Evolutionary conservation across 2,113 vertebrate species (phyloP), one percentile per base, ranked within the genome.

Genomic region (Zosterops borbonicus): DNA sequence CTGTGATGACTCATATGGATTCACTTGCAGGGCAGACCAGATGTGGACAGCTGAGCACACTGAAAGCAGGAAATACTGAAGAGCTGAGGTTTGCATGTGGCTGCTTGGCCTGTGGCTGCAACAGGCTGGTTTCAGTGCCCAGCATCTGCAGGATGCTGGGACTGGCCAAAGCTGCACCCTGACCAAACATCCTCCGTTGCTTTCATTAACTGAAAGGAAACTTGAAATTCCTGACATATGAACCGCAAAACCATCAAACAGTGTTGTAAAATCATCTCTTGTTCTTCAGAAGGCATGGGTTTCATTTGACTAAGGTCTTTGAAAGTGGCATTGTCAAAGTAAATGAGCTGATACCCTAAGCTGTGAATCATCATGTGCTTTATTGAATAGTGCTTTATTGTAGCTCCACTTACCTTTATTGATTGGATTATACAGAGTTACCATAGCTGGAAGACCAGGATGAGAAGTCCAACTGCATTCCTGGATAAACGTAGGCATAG

Each of bases 71-170:
- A 78, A 60, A 75, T 17, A 29, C 3, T 75, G 52, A 71, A 70
- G 31, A 39, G 29, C 37, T 88, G 90, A 74, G 35, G 53, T 80
- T 83, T 2, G 22, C 7, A 0, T 5, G 5, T 37, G 0, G 0
- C 46, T 85, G 85, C 55, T 50, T 15, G 16, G 23, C 14, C 69
- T 13, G 5, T 24, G 42, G 4, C 58, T 68, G 41, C 46, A 55
- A 6, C 1, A 4, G 29, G 62, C 21, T 81, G 62, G 3, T 37
- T 80, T 70, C 42, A 9, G 9, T 25, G 12, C 56, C 60, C 64
- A 60, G 42, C 39, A 44, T 25, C 64, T 52, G 2, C 35, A 25
- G 59, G 29, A 27, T 33, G 20, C 50, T 73, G 41, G 31, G 58
- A 19, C 50, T 3, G 2, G 28, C 65, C 49, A 65, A 94, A 74